Conservation (phyloP, 2,113 vertebrate species). For the Melanocharis versteri region DNA sequence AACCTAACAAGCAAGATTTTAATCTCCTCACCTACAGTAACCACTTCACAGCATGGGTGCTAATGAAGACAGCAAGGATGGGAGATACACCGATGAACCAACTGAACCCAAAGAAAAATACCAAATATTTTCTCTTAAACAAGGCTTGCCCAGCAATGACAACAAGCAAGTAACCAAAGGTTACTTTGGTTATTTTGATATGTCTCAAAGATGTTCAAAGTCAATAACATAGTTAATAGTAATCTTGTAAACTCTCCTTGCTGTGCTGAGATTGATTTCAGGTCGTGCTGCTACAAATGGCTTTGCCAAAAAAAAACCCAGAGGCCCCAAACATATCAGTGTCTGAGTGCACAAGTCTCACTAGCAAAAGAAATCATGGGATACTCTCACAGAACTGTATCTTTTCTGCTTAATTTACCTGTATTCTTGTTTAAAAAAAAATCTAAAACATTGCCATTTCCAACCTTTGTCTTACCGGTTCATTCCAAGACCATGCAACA, state of each 20-base stretch:
- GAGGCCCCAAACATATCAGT: neutral
- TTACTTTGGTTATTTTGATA: neutral
- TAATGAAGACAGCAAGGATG: neutral
- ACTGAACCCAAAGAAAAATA: neutral
- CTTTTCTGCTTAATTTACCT: neutral
- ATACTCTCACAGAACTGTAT: neutral
- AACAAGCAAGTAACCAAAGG: neutral
- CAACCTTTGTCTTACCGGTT: neutral
- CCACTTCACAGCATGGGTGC: neutral
- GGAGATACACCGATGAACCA: neutral
- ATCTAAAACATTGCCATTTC: neutral
- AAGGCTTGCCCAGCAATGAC: neutral
- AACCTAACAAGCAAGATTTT: slow-evolving; percentile 4
- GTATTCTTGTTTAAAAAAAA: neutral
- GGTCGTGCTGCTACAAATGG: neutral
- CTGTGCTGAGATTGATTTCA: neutral
- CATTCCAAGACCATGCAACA: neutral
- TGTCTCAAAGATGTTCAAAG: neutral
- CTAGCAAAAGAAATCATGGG: neutral
- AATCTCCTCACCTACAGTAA: neutral
- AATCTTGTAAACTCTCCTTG: neutral
- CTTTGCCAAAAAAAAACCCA: neutral
- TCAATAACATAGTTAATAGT: neutral
- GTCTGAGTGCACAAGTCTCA: neutral
- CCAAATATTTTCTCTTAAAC: neutral